These are phyloP conservation scores for Euplexia lucipara DNA, from an alignment of 2,888 invertebrate genomes.

Conservation along the genomic window DNA sequence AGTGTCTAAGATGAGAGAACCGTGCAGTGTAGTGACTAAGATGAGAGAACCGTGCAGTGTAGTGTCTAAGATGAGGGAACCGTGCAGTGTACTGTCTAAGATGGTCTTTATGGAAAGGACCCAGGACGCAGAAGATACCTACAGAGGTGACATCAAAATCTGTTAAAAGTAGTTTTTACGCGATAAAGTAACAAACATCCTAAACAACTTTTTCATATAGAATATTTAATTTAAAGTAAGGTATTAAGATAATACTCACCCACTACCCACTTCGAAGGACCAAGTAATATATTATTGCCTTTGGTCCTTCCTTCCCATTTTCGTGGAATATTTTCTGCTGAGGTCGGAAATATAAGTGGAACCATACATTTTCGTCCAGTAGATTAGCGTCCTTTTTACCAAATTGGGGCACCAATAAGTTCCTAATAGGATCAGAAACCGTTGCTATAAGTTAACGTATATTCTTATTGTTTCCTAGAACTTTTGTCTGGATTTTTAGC, in stretches of 20 bases:
- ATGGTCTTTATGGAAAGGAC: too few relatives aligned
- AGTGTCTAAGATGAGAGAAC: too few relatives aligned
- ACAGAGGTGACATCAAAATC: too few relatives aligned
- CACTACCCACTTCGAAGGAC: neutral
- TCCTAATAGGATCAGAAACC: conserved; percentile 36
- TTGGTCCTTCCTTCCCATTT: conserved; percentile 8
- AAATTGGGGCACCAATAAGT: conserved; percentile 39
- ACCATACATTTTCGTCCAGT: conserved; percentile 18
- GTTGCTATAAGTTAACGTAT: neutral
- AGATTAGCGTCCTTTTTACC: conserved; percentile 42
- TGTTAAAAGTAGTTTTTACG: too few relatives aligned
- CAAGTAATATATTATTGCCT: conserved; percentile 32
- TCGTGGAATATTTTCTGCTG: conserved; percentile 8
- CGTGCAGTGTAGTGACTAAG: too few relatives aligned
- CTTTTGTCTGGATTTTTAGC: neutral
- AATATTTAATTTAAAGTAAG: conserved; percentile 1
- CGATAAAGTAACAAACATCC: too few relatives aligned
- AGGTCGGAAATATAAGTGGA: conserved; percentile 28
- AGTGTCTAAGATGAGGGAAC: too few relatives aligned
- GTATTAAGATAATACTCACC: conserved; percentile 3
- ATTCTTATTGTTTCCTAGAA: conserved; percentile 3
- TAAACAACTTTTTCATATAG: too few relatives aligned
- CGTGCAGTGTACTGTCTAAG: too few relatives aligned
- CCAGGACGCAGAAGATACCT: too few relatives aligned
- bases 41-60: too few relatives aligned